These are phyloP conservation scores for Bothrops alternatus DNA, from an alignment of 2,797 vertebrate species.

Conservation along the genomic window DNA sequence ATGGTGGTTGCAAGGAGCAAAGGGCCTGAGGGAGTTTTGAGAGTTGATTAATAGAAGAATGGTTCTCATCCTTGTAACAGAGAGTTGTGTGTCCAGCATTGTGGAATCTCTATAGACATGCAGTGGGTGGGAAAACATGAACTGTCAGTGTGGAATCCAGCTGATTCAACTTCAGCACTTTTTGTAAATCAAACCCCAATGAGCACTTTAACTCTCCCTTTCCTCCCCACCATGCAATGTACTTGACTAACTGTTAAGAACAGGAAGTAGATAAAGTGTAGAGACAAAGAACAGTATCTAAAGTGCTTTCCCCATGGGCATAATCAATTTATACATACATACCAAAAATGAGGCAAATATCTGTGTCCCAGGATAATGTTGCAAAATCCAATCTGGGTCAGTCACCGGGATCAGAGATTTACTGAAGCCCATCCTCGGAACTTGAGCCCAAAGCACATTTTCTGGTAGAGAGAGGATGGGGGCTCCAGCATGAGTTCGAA, in stretches of 20 bases:
- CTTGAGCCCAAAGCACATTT: neutral
- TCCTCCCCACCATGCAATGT: neutral
- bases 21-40: neutral
- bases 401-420: neutral
- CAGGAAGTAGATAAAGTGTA: neutral
- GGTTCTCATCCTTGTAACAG: neutral
- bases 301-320: neutral
- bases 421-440: neutral
- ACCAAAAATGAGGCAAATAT: neutral
- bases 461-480: neutral
- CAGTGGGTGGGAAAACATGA: neutral
- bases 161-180: neutral
- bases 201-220: neutral
- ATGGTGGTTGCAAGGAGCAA: neutral
- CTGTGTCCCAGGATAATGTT: neutral
- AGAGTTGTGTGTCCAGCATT: neutral
- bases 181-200: neutral
- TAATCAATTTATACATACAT: neutral
- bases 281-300: neutral
- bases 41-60: neutral
- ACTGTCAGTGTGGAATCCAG: neutral
- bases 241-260: neutral
- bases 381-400: neutral
- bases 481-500: neutral
- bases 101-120: neutral